Conservation (phyloP, 2,888 invertebrate species). For the Pelosia muscerda region DNA sequence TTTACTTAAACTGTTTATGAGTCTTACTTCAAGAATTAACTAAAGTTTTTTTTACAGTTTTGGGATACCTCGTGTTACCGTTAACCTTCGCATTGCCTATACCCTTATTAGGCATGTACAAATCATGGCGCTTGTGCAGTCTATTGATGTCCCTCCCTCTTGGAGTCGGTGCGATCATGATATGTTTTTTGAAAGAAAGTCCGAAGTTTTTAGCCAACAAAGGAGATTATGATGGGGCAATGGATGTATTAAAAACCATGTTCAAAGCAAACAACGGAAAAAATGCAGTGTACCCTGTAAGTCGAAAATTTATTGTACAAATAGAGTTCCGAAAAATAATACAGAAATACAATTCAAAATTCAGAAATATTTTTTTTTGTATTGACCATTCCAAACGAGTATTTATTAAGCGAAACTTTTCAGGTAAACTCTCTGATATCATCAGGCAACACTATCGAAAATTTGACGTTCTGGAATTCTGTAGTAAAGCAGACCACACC, state of each 20-base stretch:
- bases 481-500: constrained; percentile 76
- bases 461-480: constrained; percentile 61
- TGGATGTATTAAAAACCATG: constrained; percentile 60
- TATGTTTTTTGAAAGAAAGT: constrained; percentile 88
- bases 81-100: constrained; percentile 59
- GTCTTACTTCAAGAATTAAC: not conserved
- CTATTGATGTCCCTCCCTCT: constrained; percentile 58
- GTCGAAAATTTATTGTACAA: not conserved
- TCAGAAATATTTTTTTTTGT: too few species aligned
- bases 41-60: constrained; percentile 26
- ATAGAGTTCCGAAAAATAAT: not conserved
- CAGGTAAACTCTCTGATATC: constrained; percentile 40
- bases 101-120: constrained; percentile 74
- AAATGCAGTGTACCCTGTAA: not conserved
- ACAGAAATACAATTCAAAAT: too few species aligned
- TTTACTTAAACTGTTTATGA: not conserved
- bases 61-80: constrained; percentile 39
- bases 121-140: constrained; percentile 90
- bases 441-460: constrained; percentile 9
- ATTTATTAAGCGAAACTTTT: constrained; percentile 19
- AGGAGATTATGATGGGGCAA: constrained; percentile 83
- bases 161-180: constrained; percentile 79
- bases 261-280: constrained; percentile 39
- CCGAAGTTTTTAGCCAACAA: constrained; percentile 89
- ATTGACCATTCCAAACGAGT: not conserved